A percentile compares a stretch with the other conserved stretches of the same genome.
Conservation (phyloP, 2,888 invertebrate species). For the Ophion costatus region DNA sequence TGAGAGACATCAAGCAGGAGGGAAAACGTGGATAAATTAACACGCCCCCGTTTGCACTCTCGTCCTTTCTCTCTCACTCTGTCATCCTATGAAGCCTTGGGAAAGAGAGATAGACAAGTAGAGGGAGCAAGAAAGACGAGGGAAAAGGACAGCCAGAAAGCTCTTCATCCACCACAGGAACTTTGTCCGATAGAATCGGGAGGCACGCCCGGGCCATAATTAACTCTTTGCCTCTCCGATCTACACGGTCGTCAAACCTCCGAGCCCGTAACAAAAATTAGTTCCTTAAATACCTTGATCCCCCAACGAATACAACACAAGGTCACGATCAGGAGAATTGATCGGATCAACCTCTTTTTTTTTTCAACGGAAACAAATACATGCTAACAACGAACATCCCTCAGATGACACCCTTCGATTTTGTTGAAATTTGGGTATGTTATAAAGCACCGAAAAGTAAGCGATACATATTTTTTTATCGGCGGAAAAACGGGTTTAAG, state of each 20-base stretch:
- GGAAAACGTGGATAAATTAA: slow-evolving; percentile 59
- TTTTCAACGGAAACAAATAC: background rate
- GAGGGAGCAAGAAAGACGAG: slow-evolving; percentile 8
- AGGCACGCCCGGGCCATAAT: slow-evolving; percentile 59
- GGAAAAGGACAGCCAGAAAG: slow-evolving; percentile 15
- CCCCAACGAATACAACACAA: background rate
- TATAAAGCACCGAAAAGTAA: too few species aligned
- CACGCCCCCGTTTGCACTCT: background rate
- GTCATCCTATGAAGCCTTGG: slow-evolving; percentile 37
- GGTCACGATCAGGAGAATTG: background rate
- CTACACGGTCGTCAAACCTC: slow-evolving; percentile 20
- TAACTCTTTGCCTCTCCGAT: slow-evolving; percentile 56
- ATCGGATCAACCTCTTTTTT: too few species aligned
- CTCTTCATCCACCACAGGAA: slow-evolving; percentile 50
- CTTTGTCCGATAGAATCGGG: slow-evolving; percentile 52
- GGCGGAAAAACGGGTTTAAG: too few species aligned
- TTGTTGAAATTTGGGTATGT: too few species aligned
- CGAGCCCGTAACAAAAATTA: slow-evolving; percentile 38
- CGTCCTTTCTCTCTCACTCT: slow-evolving; percentile 8
- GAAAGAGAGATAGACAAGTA: background rate
- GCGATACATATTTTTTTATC: too few species aligned
- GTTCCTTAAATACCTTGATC: slow-evolving; percentile 25
- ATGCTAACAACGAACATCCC: too few species aligned
- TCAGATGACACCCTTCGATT: too few species aligned
- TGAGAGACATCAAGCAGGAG: slow-evolving; percentile 40